Conservation (phyloP, 2,888 invertebrate genomes). For the Hedya salicella region DNA sequence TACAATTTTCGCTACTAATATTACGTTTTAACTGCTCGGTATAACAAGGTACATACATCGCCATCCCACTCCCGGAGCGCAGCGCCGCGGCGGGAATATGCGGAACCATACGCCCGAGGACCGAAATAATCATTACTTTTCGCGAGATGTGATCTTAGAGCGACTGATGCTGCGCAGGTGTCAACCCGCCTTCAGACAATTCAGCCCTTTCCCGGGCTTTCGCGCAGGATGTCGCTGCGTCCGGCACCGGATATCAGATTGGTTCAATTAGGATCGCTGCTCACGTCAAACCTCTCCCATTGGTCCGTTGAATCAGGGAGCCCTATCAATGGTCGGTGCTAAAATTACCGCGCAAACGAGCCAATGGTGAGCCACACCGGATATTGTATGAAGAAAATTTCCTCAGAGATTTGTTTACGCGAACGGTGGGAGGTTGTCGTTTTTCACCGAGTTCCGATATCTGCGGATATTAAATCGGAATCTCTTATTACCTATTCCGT, state of each 20-base stretch:
- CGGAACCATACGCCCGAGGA: conserved; percentile 77
- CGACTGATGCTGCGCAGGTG: conserved; percentile 80
- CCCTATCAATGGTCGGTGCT: conserved; percentile 59
- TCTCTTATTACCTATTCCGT: conserved; percentile 48
- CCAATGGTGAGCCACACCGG: conserved; percentile 70
- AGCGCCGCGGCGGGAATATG: conserved; percentile 78
- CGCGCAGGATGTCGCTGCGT: conserved; percentile 77
- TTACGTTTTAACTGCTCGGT: conserved; percentile 73
- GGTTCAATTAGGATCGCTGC: conserved; percentile 67
- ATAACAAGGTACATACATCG: conserved; percentile 71
- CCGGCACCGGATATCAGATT: conserved; percentile 73
- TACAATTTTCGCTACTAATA: conserved; percentile 71
- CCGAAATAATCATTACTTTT: conserved; percentile 86
- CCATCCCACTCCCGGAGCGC: conserved; percentile 64
- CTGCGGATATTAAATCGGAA: conserved; percentile 72
- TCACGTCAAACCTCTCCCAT: conserved; percentile 62
- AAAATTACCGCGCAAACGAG: conserved; percentile 68
- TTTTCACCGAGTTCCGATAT: conserved; percentile 59
- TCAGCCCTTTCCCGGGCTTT: conserved; percentile 75
- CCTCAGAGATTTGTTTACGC: conserved; percentile 81
- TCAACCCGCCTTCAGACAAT: conserved; percentile 59
- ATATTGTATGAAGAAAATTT: conserved; percentile 78
- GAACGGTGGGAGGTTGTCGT: conserved; percentile 64
- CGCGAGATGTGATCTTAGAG: conserved; percentile 82
- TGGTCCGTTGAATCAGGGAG: conserved; percentile 56